Evolutionary conservation across 2,888 invertebrate species (phyloP).

Genomic region (Erebia aethiops): DNA sequence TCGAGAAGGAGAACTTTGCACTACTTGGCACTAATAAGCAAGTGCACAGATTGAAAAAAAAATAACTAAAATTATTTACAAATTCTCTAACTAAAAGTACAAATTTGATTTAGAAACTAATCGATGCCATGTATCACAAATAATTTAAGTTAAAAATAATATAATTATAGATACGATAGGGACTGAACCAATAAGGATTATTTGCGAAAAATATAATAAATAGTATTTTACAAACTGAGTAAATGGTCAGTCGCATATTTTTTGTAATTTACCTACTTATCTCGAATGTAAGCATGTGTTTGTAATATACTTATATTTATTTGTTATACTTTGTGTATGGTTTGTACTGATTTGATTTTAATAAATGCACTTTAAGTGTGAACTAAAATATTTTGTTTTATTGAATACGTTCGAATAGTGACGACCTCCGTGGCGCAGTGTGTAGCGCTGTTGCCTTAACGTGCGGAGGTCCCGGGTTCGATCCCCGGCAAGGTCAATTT

Average conservation of each 20-base stretch:
- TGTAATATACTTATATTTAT: constrained; percentile 57
- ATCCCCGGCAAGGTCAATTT: no score
- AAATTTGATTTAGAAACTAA: constrained; percentile 57
- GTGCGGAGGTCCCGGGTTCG: no score
- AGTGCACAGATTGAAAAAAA: constrained; percentile 9
- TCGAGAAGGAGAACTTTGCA: no score
- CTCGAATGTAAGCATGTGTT: no score
- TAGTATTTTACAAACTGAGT: background rate
- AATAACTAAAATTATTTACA: constrained; percentile 15
- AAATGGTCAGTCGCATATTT: constrained; percentile 20
- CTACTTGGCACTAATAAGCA: background rate
- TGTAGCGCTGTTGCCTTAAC: no score
- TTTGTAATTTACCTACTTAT: background rate
- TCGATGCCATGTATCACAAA: constrained; percentile 66
- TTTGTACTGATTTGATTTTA: constrained; percentile 72
- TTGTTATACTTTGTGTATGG: constrained; percentile 57
- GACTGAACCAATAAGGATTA: constrained; percentile 16
- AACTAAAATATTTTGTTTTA: constrained; percentile 46
- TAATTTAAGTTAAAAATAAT: constrained; percentile 37
- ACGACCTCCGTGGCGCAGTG: no score
- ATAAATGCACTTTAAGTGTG: constrained; percentile 79
- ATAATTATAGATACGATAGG: constrained; percentile 14
- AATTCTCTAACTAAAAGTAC: constrained; percentile 57
- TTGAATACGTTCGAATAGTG: constrained; percentile 16
- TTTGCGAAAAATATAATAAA: constrained; percentile 4